A percentile compares a stretch with the other conserved stretches of the same genome.
Evolutionary conservation across 2,797 vertebrate genomes (phyloP).

Genomic region (Amblyopsis hoosieri): DNA sequence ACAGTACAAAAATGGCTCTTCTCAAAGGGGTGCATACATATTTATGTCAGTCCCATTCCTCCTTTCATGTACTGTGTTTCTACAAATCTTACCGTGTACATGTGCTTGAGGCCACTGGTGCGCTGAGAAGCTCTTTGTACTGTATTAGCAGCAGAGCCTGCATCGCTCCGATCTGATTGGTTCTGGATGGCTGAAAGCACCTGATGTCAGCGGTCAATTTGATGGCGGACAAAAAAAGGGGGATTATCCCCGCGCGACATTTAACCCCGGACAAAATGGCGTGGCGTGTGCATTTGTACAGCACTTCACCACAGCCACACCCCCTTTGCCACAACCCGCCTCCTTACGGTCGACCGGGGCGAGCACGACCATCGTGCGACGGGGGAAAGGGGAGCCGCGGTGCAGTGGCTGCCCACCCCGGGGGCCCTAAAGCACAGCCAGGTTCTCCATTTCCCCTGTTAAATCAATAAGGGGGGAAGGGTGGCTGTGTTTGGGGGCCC

Average conservation of each 20-base stretch:
- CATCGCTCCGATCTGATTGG: conserved; percentile 63
- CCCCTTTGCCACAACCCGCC: not conserved
- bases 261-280: too few species aligned
- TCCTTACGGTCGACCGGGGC: not conserved
- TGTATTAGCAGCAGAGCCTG: conserved; percentile 56
- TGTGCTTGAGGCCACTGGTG: conserved; percentile 59
- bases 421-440: conserved; percentile 63
- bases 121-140: conserved; percentile 66
- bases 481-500: conserved; percentile 44
- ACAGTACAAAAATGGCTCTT: conserved; percentile 67
- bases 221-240: conserved; percentile 47
- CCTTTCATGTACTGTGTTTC: conserved; percentile 64
- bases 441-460: conserved; percentile 73
- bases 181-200: conserved; percentile 57
- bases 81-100: conserved; percentile 68
- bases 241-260: conserved; percentile 71
- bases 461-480: conserved; percentile 75
- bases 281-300: too few species aligned
- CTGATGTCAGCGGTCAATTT: conserved; percentile 68
- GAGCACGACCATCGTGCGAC: not conserved
- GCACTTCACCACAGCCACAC: conserved; percentile 6
- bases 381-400: conserved; percentile 38
- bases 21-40: conserved; percentile 72
- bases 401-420: conserved; percentile 50
- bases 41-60: conserved; percentile 66